Base-by-base conservation (phyloP, 37 sponge, comb jelly and placozoan species). In the Axinella damicornis region DNA sequence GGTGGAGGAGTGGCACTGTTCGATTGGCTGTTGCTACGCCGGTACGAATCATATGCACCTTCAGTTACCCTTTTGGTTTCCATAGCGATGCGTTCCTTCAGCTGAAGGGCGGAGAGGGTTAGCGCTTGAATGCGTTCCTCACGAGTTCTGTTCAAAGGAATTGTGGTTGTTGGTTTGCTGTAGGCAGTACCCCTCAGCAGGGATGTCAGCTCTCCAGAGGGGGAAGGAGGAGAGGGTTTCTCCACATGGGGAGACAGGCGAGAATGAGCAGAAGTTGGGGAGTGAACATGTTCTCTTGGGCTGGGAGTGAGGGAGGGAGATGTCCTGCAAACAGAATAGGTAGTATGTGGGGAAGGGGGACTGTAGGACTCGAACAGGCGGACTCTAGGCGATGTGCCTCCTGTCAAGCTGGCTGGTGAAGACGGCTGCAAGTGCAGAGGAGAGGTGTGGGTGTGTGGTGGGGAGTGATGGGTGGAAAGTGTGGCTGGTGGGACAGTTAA, bases 101-200 rank as follows among this genome's bases (percentile, higher is more conserved):
- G 86, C 19, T 40, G 46, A 64, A 88, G 70, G 19, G 93, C 93
- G 0, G 93, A 76, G 16, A 46, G 39, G 24, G 79, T 72, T 2
- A 91, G 56, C 25, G 83, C 86, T 0, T 72, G 30, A 0, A 91
- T 75, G 14, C 86, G 65, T 16, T 91, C 83, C 18, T 83, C 76
- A 61, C 57, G 81, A 32, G 69, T 31, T 22, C 52, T 67, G 2
- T 31, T 16, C 6, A 11, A 34, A 34, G 19, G 5, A 33, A 5
- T 31, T 21, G 65, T 64, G 65, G 65, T 64, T 31, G 19, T 30
- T 19, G 32, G 20, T 31, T 30, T 30, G 1, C 16, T 71, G 52
- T 17, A 2, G 22, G 15, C 53, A 9, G 53, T 37, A 5, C 52
- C 37, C 24, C 52, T 71, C 52, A 41, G 46, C 34, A 41, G 72